These are phyloP conservation scores for Metridium senile DNA, from an alignment of 92 coral and sea anemone species.

Conservation along the genomic window DNA sequence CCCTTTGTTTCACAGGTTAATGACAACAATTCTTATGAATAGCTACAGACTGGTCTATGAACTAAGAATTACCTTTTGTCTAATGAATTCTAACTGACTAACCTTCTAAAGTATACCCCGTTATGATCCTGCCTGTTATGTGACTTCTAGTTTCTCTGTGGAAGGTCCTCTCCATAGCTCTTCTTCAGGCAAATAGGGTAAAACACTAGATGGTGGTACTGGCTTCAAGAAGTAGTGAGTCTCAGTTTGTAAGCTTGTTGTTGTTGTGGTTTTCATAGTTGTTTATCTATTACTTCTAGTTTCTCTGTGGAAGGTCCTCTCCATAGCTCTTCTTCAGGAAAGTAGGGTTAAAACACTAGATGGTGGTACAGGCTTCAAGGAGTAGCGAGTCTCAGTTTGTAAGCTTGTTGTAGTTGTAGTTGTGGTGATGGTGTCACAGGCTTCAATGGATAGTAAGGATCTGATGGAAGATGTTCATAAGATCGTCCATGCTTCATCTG, in stretches of 20 bases:
- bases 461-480: neutral
- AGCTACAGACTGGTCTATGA: no score
- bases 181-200: conserved; percentile 38
- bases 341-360: conserved; percentile 21
- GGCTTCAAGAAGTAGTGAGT: conserved; percentile 1
- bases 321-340: conserved; percentile 46
- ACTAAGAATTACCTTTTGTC: no score
- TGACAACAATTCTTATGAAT: no score
- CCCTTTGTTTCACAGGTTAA: no score
- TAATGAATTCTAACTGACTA: neutral
- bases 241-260: neutral
- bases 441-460: neutral
- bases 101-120: neutral
- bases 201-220: conserved; percentile 17
- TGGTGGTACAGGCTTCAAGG: conserved; percentile 27
- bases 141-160: conserved; percentile 19
- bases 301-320: conserved; percentile 36
- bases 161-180: conserved; percentile 46
- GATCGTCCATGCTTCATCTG: neutral
- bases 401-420: neutral
- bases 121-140: neutral
- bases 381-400: neutral
- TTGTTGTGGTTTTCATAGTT: neutral
- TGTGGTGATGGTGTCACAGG: neutral
- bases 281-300: conserved; percentile 21